Conservation (phyloP, 2,797 vertebrate genomes). For the Borostomias antarcticus region DNA sequence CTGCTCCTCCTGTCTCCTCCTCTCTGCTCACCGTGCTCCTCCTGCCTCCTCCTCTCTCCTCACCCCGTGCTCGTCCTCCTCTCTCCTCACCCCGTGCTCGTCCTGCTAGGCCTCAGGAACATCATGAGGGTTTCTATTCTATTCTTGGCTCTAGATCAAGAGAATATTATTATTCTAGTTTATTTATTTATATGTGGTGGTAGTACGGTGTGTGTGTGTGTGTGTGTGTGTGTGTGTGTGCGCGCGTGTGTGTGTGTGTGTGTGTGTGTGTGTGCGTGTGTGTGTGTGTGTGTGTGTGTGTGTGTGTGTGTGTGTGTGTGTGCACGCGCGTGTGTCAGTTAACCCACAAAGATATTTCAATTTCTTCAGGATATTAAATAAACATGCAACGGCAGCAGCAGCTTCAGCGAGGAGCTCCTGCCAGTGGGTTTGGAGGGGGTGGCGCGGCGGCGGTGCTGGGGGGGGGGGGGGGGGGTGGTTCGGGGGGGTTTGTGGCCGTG, state of each 20-base stretch:
- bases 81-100: conserved; percentile 68
- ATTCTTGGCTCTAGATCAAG: conserved; percentile 75
- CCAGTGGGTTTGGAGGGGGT: conserved; percentile 80
- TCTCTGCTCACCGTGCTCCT: no score
- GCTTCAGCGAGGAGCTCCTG: conserved; percentile 73
- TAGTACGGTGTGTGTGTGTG: conserved; percentile 59
- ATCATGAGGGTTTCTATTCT: conserved; percentile 73
- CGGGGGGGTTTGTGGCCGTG: conserved; percentile 74
- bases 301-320: conserved; percentile 48
- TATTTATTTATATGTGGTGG: conserved; percentile 81
- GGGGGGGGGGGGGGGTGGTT: conserved; percentile 57
- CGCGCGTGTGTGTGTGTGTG: conserved; percentile 55
- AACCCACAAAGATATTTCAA: conserved; percentile 87
- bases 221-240: conserved; percentile 56
- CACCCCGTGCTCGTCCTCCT: no score
- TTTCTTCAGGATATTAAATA: conserved; percentile 90
- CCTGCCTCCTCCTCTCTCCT: no score
- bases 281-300: conserved; percentile 42
- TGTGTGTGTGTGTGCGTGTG: conserved; percentile 63
- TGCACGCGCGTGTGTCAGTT: conserved; percentile 70
- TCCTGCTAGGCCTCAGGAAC: conserved; percentile 71
- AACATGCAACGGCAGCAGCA: conserved; percentile 76
- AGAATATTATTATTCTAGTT: conserved; percentile 75
- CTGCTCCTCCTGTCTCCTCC: no score
- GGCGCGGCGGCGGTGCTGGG: conserved; percentile 70